Evolutionary conservation across 2,113 vertebrate genomes (phyloP), one percentile per base, ranked within the genome.

Genomic region (Sinocyclocheilus anshuiensis): DNA sequence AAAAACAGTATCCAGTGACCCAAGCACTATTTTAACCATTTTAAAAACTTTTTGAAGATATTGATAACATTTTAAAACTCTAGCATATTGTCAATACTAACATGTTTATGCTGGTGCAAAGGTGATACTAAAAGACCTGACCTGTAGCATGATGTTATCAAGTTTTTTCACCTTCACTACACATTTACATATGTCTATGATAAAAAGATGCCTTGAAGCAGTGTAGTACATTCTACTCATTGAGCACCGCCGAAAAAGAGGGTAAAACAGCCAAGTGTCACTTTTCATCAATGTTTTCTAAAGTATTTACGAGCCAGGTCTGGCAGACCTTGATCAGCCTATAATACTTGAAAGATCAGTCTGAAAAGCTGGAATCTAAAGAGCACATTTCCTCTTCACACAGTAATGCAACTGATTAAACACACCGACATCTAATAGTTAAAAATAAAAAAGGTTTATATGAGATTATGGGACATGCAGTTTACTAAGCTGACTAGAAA

Each of bases 401-500:
- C 61, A 53, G 80, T 29, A 82, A 69, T 50, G 63, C 16, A 69
- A 71, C 24, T 33, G 57, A 53, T 72, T 74, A 77, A 83, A 82
- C 26, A 74, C 61, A 59, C 22, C 16, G 26, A 61, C 67, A 61
- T 12, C 53, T 82, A 69, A 13, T 18, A 69, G 9, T 42, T 18
- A 65, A 76, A 84, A 67, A 81, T 4, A 48, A 42, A 18, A 7
- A 39, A 22, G 0, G 36, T 33, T 75, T 33, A 26, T 39, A 83
- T 53, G 12, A 36, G 77, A 85, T 82, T 81, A 81, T 81, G 78
- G 87, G 83, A 85, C 82, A 84, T 67, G 87, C 42, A 69, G 83
- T 76, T 81, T 55, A 61, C 59, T 57, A 85, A 59, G 33, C 83
- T 33, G 50, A 53, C n/a, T 42, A 39, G 24, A 4, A 72, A 36